These are phyloP conservation scores for Calameuta filiformis DNA, from an alignment of 2,888 invertebrate genomes.

Conservation along the genomic window DNA sequence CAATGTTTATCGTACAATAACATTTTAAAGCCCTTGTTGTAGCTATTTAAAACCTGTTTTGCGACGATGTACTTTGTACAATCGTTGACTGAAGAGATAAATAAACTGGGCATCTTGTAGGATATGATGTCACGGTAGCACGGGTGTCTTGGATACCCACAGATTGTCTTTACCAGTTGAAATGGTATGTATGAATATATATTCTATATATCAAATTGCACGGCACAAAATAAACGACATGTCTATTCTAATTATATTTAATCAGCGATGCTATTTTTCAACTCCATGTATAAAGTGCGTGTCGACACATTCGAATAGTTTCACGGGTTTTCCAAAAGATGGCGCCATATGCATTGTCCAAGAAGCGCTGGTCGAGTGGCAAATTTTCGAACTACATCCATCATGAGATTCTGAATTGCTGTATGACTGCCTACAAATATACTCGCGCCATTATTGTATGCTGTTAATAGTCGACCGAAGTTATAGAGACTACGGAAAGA, in stretches of 20 bases:
- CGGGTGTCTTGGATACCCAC: too few species aligned
- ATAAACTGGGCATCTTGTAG: too few species aligned
- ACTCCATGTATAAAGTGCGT: not conserved
- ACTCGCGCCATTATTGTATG: not conserved
- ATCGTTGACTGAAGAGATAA: too few species aligned
- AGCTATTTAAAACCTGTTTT: not conserved
- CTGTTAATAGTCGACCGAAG: not conserved
- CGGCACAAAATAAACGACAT: too few species aligned
- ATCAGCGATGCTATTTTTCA: not conserved
- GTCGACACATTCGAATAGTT: not conserved
- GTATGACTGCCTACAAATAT: not conserved
- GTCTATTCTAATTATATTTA: too few species aligned
- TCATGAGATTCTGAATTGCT: not conserved
- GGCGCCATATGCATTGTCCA: not conserved
- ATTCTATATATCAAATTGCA: too few species aligned
- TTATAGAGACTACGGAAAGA: not conserved
- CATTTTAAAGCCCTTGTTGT: not conserved
- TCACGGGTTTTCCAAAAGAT: not conserved
- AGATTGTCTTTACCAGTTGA: too few species aligned
- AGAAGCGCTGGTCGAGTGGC: not conserved
- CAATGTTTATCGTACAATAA: not conserved
- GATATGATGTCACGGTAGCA: too few species aligned
- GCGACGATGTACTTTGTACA: too few species aligned
- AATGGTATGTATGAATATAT: too few species aligned
- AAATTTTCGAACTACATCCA: not conserved